Evolutionary conservation across 1,140 invertebrate genomes (phyloP).

Genomic region (Drosophila tropicalis): DNA sequence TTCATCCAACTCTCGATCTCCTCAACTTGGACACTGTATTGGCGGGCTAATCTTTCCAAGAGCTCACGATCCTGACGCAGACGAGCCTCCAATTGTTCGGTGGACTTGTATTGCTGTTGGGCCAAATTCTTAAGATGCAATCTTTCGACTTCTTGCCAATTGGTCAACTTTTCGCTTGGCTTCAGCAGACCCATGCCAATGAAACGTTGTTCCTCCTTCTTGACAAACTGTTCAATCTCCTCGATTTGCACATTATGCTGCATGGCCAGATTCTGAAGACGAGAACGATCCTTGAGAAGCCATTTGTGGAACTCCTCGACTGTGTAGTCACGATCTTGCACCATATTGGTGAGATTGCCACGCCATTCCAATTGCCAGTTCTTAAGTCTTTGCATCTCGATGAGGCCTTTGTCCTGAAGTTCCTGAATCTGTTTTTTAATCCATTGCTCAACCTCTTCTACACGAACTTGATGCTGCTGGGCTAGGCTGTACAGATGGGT

Average conservation of each 20-base stretch:
- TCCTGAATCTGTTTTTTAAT: slow-evolving; percentile 74
- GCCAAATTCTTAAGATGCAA: slow-evolving; percentile 71
- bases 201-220: slow-evolving; percentile 78
- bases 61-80: slow-evolving; percentile 72
- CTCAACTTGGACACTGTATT: slow-evolving; percentile 78
- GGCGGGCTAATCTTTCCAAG: slow-evolving; percentile 64
- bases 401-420: slow-evolving; percentile 64
- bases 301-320: slow-evolving; percentile 82
- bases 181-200: slow-evolving; percentile 77
- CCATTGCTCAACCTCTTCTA: slow-evolving; percentile 81
- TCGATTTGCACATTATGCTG: slow-evolving; percentile 80
- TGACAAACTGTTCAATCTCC: slow-evolving; percentile 78
- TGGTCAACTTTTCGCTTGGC: slow-evolving; percentile 76
- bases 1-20: slow-evolving; percentile 81
- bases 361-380: slow-evolving; percentile 80
- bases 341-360: slow-evolving; percentile 77
- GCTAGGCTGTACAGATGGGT: slow-evolving; percentile 72
- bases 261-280: slow-evolving; percentile 73
- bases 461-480: slow-evolving; percentile 76
- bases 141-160: slow-evolving; percentile 80
- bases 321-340: slow-evolving; percentile 77
- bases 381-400: slow-evolving; percentile 76
- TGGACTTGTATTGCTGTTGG: slow-evolving; percentile 76
- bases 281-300: slow-evolving; percentile 71
- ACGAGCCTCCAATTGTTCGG: slow-evolving; percentile 75